Base-by-base conservation (phyloP, 2,113 vertebrate genomes). In the Ariopsis seemanni region DNA sequence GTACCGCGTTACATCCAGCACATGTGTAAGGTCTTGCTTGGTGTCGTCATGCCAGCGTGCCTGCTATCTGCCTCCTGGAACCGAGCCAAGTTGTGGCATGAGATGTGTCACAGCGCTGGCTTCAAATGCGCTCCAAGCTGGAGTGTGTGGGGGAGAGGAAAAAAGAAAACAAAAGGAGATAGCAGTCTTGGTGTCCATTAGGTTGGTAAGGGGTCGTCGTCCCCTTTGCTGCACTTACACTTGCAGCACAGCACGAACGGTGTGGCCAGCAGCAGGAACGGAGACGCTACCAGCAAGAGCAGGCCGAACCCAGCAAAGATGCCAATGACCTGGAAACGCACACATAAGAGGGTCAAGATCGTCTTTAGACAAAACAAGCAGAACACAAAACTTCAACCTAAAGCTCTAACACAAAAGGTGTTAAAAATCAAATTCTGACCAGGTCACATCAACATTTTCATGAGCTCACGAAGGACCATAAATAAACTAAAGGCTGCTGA, bases 191-290 rank as follows among this genome's bases (percentile, higher is more conserved):
- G 42, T 72, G 14, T 62, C 42, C 89, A 90, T 93, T 98, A 99
- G 91, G 97, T 99, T 69, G 98, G 98, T 1, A 99, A 88, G 0
- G 98, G 98, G 93, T 99, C 98, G 8, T 99, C 98, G 3, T 99
- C 98, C 0, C 97, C 97, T 96, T 98, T 99, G 93, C 96, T 97
- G 96, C 97, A 99, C 89, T 99, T 99, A 94, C 98, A 99, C 90
- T 99, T 99, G 94, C 98, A 99, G 95, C 98, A 99, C 79, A 99
- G 95, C 42, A 99, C 97, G 86, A 99, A 99, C 0, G 98, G 98
- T 0, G 98, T 99, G 88, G 98, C 98, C 90, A 99, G 94, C 2
- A 99, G 95, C 91, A 99, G 96, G 92, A 99, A 99, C 1, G 98
- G 98, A 1, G 98, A 99, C 25, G 98, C 98, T 86, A 99, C 98